Evolutionary conservation across 2,113 vertebrate genomes (phyloP), one percentile per base, ranked within the genome.

Genomic region (Perccottus glenii): DNA sequence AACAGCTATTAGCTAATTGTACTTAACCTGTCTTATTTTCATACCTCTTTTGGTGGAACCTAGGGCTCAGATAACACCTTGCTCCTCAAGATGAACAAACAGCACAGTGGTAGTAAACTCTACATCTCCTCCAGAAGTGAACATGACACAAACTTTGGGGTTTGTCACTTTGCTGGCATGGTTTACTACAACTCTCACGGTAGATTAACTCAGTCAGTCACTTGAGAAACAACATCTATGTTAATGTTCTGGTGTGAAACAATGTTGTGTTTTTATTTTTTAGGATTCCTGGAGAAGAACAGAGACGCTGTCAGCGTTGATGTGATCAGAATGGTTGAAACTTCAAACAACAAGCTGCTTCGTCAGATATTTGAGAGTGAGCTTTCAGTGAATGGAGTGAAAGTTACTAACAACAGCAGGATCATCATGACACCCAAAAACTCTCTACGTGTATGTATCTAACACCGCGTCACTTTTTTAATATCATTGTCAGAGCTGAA

Each of bases 281-380:
- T 9, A 99, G 97, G 95, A 38, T 98, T 99, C 83, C 86, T 99
- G 85, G 96, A 98, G 84, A 99, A 99, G 86, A 99, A 99, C 80
- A 93, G 95, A 75, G 96, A 99, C n/a, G 83, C 91, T 0, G 46
- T 98, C 76, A 98, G 93, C 75, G 73, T 77, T 70, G 94, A 96
- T 47, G 84, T 98, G 46, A 92, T 96, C 64, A 87, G 85, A 53
- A 88, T 95, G 82, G 69, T 97, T 58, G 80, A 94, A 45, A 87
- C 90, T 40, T 96, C 97, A 56, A 91, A 85, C 84, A 98, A 92
- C 83, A 94, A 94, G 76, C 93, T 98, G 59, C 93, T 99, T 64
- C 90, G 33, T 65, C 87, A 92, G 60, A 92, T 96, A 59, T 99
- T 98, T 83, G 88, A 94, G 45, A 40, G 2, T 3, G 89, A 92